Base-by-base conservation (phyloP, 2,797 vertebrate genomes). In the Erpetoichthys calabaricus region DNA sequence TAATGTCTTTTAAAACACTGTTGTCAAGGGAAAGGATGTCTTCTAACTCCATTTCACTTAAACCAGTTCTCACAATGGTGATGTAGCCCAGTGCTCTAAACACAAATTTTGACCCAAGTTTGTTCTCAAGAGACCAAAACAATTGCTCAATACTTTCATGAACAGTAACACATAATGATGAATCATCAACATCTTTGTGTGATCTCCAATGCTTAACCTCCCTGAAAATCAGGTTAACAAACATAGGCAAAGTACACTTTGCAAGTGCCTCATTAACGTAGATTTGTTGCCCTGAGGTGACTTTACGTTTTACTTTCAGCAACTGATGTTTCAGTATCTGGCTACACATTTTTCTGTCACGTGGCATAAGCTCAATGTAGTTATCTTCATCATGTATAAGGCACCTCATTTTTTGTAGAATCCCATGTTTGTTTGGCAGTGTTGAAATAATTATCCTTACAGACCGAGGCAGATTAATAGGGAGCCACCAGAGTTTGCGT, bases 251-350 rank as follows among this genome's bases (percentile, higher is more conserved):
- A 0, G 96, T 98, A 69, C 96, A 99, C 75, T 92, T 97, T 56
- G 92, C 92, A 61, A 99, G 83, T 0, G 94, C 96, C 53, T 96
- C 92, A 58, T 99, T 99, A 62, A 99, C 94, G 1, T 99, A 99
- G 65, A 99, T 99, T 75, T 99, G 96, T 73, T 99, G 96, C 57
- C 96, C 96, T 2, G 96, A 99, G 4, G 96, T 99, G 74, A 99
- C 94, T 74, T 99, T 99, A 63, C 96, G 85, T 71, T 94, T 97
- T 66, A 97, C 89, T 6, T 78, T 75, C 47, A 98, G 80, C 64
- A 99, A 80, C 75, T 98, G 95, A 71, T 97, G 93, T 74, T 99
- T 99, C 65, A 99, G 83, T 45, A 92, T 91, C 80, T 98, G 96
- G 72, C 94, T 99, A 74, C 96, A 99, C 77, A 91, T 81, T 75